Evolutionary conservation across 2,888 invertebrate species (phyloP).

Genomic region (Drosophila gaucha): DNA sequence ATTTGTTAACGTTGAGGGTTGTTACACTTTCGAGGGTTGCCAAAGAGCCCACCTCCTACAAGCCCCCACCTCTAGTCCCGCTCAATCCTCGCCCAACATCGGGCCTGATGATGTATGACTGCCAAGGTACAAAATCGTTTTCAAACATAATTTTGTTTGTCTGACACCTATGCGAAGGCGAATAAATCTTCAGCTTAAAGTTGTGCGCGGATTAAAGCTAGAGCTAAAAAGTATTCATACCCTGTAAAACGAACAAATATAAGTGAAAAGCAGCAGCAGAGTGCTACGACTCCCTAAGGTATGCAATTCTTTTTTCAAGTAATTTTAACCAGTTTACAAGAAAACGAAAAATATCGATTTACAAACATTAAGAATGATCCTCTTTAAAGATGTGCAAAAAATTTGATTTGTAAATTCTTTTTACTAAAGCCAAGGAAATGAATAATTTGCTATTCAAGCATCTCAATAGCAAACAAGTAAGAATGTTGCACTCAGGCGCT

Average conservation of each 20-base stretch:
- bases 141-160: conserved; percentile 76
- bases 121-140: conserved; percentile 77
- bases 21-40: conserved; percentile 32
- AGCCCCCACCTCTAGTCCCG: not conserved
- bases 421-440: too few species aligned
- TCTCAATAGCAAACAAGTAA: too few species aligned
- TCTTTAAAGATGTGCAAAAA: too few species aligned
- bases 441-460: too few species aligned
- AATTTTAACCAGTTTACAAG: too few species aligned
- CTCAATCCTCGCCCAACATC: not conserved
- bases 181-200: conserved; percentile 71
- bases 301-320: too few species aligned
- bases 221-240: conserved; percentile 3
- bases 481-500: too few species aligned
- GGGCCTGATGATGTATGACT: conserved; percentile 71
- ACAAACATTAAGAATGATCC: too few species aligned
- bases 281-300: not conserved
- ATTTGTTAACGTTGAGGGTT: conserved; percentile 77
- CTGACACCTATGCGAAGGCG: conserved; percentile 65
- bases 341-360: too few species aligned
- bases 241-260: not conserved
- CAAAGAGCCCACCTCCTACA: not conserved
- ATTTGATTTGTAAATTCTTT: too few species aligned
- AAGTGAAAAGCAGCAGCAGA: too few species aligned
- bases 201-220: conserved; percentile 36